phyloP scores from a whole-genome alignment of 1,140 invertebrate species.

The Helicoverpa zea region DNA sequence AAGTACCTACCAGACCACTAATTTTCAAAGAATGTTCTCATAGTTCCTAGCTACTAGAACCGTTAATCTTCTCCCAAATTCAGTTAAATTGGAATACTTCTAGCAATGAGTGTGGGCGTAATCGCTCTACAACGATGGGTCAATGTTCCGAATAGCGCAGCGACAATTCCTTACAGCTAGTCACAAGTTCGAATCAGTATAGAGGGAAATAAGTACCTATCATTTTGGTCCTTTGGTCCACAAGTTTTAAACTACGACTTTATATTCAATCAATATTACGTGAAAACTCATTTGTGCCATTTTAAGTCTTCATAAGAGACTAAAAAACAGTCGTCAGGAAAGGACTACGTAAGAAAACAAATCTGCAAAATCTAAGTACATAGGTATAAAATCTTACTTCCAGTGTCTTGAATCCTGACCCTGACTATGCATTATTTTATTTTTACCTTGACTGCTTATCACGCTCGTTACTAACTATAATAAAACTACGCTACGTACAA shows the following conservation, averaged over 20 bases:
- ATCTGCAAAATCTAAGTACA: no score
- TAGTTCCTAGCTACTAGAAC: not conserved
- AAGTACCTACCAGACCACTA: slow-evolving; percentile 61
- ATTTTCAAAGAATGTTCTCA: not conserved
- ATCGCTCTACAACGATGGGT: slow-evolving; percentile 15
- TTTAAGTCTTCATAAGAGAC: no score
- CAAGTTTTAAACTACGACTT: no score
- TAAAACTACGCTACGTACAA: slow-evolving; percentile 13
- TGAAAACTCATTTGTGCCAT: no score
- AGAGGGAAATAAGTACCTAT: not conserved
- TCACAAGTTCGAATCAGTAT: slow-evolving; percentile 3
- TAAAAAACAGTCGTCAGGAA: no score
- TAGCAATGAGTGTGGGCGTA: slow-evolving; percentile 33
- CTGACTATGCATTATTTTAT: slow-evolving; percentile 34
- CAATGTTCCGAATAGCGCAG: slow-evolving; percentile 17
- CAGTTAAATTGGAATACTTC: slow-evolving; percentile 6
- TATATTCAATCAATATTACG: no score
- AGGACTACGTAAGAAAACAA: no score
- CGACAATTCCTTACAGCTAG: not conserved
- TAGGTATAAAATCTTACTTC: no score
- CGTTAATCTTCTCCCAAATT: slow-evolving; percentile 34
- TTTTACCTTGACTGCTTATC: slow-evolving; percentile 55
- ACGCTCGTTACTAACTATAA: slow-evolving; percentile 31
- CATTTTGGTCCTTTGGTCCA: slow-evolving; percentile 12
- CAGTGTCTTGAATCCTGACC: not conserved